These are phyloP conservation scores for Drosophila auraria DNA, from an alignment of 1,140 invertebrate species.

Conservation along the genomic window DNA sequence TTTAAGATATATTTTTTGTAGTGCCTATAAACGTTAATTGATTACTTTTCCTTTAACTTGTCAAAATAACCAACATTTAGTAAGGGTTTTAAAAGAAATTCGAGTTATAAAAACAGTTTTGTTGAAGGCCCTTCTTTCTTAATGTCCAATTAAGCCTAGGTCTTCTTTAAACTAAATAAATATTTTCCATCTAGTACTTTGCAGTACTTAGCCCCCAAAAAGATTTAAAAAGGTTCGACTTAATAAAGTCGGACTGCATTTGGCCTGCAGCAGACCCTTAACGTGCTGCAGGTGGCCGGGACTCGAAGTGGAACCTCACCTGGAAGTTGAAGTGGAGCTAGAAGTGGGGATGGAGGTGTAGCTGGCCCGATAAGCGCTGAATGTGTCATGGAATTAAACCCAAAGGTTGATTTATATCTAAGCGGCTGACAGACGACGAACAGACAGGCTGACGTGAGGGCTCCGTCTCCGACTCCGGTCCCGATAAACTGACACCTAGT, in stretches of 20 bases:
- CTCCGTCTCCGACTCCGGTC: background rate
- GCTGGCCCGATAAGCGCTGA: constrained; percentile 53
- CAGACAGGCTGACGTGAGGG: constrained; percentile 59
- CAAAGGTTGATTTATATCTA: constrained; percentile 82
- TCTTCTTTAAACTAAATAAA: too few species aligned
- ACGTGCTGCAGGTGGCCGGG: constrained; percentile 17
- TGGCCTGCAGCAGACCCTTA: background rate
- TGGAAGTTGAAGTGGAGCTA: background rate
- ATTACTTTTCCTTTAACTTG: background rate
- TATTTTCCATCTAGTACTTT: too few species aligned
- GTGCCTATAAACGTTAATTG: constrained; percentile 3
- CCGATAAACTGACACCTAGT: constrained; percentile 57
- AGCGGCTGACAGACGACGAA: constrained; percentile 59
- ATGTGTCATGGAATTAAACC: constrained; percentile 80
- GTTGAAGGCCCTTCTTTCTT: background rate
- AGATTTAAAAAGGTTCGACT: background rate
- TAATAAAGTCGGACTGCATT: background rate
- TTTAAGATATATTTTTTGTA: background rate
- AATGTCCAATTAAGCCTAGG: background rate
- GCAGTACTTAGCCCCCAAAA: too few species aligned
- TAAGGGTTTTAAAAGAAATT: background rate
- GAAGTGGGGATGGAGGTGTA: constrained; percentile 4
- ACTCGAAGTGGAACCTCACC: background rate
- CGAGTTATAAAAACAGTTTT: background rate
- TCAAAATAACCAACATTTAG: too few species aligned